These are phyloP conservation scores for Anastrepha ludens DNA, from an alignment of 1,140 invertebrate species.

Conservation along the genomic window DNA sequence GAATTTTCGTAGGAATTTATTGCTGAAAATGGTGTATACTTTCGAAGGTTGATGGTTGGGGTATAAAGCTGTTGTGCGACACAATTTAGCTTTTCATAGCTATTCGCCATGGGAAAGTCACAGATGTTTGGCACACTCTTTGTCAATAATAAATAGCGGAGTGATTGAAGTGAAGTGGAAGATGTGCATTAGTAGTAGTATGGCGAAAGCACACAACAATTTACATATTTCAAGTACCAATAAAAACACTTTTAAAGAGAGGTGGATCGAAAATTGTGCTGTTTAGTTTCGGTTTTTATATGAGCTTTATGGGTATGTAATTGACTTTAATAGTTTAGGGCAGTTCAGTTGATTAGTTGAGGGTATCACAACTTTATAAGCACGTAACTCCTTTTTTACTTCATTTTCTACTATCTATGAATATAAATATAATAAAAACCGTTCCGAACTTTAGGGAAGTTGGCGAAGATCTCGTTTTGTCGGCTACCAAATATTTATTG, in stretches of 20 bases:
- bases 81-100: slow-evolving; percentile 34
- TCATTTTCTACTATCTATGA: too few species aligned
- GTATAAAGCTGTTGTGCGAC: not conserved
- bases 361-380: too few species aligned
- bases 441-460: too few species aligned
- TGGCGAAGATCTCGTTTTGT: too few species aligned
- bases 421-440: too few species aligned
- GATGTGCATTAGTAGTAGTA: not conserved
- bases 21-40: not conserved
- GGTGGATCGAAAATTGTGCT: not conserved
- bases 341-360: too few species aligned
- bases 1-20: slow-evolving; percentile 20
- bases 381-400: too few species aligned
- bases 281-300: too few species aligned
- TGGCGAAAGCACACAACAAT: not conserved
- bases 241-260: not conserved
- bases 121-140: not conserved
- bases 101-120: slow-evolving; percentile 7
- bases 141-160: slow-evolving; percentile 30
- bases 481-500: too few species aligned
- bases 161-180: not conserved
- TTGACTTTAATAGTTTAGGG: too few species aligned
- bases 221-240: not conserved
- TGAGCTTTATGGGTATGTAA: too few species aligned
- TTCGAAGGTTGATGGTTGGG: not conserved